A percentile compares a stretch with the other conserved stretches of the same genome.
phyloP scores from a whole-genome alignment of 2,113 vertebrate species.

The Ursus arctos region DNA sequence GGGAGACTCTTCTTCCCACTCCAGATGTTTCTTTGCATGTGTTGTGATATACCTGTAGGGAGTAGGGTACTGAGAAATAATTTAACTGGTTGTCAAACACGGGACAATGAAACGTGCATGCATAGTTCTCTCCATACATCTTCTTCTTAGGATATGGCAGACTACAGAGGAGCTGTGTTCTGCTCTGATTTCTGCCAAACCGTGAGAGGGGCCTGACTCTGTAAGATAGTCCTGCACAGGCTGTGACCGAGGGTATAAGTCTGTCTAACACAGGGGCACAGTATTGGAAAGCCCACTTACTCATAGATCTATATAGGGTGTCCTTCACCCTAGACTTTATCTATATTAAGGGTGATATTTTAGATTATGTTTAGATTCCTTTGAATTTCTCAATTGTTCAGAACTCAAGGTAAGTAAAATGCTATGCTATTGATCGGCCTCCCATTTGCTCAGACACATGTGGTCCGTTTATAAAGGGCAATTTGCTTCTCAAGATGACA shows the following conservation, averaged over 20 bases:
- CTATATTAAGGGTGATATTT: conserved; percentile 30
- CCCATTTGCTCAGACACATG: background rate
- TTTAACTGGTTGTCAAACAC: background rate
- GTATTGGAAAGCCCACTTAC: background rate
- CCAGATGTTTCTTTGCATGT: background rate
- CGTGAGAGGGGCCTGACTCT: background rate
- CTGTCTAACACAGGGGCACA: background rate
- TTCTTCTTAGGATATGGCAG: background rate
- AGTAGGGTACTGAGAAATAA: background rate
- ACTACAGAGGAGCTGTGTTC: background rate
- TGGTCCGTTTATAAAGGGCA: background rate
- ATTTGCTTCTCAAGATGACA: background rate
- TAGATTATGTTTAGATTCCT: conserved; percentile 36
- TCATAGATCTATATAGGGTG: background rate
- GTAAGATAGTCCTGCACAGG: background rate
- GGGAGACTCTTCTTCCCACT: background rate
- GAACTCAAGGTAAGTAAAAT: conserved; percentile 53
- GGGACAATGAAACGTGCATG: background rate
- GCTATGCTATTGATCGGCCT: background rate
- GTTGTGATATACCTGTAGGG: background rate
- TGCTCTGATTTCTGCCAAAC: background rate
- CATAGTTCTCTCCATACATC: background rate
- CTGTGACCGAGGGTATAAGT: background rate
- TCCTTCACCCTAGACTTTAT: background rate
- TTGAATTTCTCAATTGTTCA: conserved; percentile 38